These are phyloP conservation scores for Patagioenas fasciata DNA, from an alignment of 2,113 vertebrate genomes.

Conservation along the genomic window DNA sequence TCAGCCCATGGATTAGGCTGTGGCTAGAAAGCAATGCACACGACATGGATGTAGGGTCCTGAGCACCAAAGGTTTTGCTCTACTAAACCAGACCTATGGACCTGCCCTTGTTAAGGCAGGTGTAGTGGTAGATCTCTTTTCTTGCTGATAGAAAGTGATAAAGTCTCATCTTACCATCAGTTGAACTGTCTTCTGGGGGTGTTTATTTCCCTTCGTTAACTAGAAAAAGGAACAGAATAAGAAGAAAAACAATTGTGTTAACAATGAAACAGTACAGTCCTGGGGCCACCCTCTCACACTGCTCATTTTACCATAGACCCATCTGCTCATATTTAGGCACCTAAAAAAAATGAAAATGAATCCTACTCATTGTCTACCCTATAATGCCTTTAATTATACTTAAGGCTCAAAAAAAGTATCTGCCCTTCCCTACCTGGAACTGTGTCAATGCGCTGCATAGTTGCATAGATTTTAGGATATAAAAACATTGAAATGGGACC, in stretches of 20 bases:
- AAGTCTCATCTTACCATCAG: not conserved
- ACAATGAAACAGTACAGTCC: not conserved
- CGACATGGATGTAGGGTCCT: not conserved
- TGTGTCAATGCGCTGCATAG: not conserved
- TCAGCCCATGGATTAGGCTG: not conserved
- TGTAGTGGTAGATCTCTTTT: not conserved
- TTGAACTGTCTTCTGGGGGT: not conserved
- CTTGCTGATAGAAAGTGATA: not conserved
- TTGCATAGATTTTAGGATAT: not conserved
- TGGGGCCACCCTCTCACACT: not conserved
- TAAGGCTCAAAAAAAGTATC: not conserved
- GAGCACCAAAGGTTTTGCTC: not conserved
- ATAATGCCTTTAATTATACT: not conserved
- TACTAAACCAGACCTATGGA: not conserved
- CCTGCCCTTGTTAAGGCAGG: not conserved
- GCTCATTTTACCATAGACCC: fast-evolving
- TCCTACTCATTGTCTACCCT: not conserved
- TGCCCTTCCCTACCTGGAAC: not conserved
- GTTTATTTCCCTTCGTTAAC: not conserved
- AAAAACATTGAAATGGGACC: not conserved
- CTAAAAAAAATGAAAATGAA: not conserved
- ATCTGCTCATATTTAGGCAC: not conserved
- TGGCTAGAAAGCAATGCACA: not conserved
- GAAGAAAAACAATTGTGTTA: not conserved
- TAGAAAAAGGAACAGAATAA: not conserved